Percentiles rank a stretch among this genome's conserved stretches.
Conservation (phyloP, 2,797 vertebrate genomes). For the Phrynocephalus guinanensis region DNA sequence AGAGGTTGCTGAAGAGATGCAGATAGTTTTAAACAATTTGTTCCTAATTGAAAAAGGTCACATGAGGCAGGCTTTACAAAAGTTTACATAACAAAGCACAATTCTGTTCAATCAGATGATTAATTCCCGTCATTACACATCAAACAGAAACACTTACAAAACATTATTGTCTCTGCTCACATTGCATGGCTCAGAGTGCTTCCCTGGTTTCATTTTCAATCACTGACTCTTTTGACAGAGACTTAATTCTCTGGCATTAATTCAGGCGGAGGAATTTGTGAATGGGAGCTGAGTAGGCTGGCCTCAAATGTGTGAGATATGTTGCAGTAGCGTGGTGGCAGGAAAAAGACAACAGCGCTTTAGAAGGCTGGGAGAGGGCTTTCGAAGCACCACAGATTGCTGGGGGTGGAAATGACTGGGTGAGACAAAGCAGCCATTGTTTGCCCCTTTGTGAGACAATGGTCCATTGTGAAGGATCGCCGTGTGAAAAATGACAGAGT, state of each 20-base stretch:
- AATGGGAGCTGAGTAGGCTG: constrained; percentile 84
- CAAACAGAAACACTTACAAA: constrained; percentile 84
- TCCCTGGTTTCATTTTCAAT: constrained; percentile 78
- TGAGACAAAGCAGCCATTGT: constrained; percentile 76
- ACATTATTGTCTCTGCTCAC: constrained; percentile 81
- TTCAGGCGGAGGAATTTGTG: constrained; percentile 78
- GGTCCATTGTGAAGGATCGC: constrained; percentile 64
- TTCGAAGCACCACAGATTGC: constrained; percentile 78
- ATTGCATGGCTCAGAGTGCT: constrained; percentile 74
- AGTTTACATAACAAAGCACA: constrained; percentile 87
- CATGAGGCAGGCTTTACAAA: constrained; percentile 82
- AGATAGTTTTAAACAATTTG: constrained; percentile 79
- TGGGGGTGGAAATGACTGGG: constrained; percentile 72
- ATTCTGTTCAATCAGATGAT: constrained; percentile 83
- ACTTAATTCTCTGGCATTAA: constrained; percentile 74
- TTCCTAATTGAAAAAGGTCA: constrained; percentile 79
- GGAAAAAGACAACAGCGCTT: constrained; percentile 85
- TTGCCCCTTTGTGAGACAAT: constrained; percentile 58
- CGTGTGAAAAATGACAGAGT: constrained; percentile 61
- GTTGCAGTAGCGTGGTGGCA: constrained; percentile 79
- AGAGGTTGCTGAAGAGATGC: constrained; percentile 76
- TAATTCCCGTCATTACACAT: constrained; percentile 84
- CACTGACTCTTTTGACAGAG: constrained; percentile 78
- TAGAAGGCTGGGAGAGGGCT: constrained; percentile 78
- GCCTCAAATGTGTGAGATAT: constrained; percentile 79